Conservation (phyloP, 2,113 vertebrate genomes). For the Tinamus guttatus region DNA sequence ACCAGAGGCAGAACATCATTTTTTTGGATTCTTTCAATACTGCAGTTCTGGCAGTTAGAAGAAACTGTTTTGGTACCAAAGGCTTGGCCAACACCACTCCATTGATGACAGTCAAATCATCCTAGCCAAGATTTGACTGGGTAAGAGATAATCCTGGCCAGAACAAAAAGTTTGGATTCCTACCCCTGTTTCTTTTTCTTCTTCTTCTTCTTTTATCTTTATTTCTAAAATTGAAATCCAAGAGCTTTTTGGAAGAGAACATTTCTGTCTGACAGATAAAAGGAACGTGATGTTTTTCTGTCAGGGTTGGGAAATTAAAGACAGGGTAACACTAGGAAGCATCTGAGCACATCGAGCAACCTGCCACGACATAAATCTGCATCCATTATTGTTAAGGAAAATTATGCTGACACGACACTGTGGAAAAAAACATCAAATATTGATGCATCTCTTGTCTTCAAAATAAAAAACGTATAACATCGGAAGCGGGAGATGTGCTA, state of each 20-base stretch:
- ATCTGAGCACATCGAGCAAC: not conserved
- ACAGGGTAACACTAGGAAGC: constrained; percentile 18
- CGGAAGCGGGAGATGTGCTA: not conserved
- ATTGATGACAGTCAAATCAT: not conserved
- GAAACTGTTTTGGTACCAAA: not conserved
- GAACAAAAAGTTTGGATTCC: constrained; percentile 14
- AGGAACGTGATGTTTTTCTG: not conserved
- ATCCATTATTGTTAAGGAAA: not conserved
- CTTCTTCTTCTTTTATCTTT: constrained; percentile 37
- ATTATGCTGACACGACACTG: not conserved
- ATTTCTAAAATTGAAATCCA: constrained; percentile 49
- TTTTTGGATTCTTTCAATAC: not conserved
- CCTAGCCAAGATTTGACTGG: not conserved
- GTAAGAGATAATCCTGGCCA: not conserved
- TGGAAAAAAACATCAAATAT: constrained; percentile 2
- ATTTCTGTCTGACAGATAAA: constrained; percentile 61
- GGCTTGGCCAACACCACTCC: not conserved
- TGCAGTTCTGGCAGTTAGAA: not conserved
- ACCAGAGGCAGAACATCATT: not conserved
- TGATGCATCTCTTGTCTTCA: not conserved
- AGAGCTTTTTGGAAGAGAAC: not conserved
- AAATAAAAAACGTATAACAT: not conserved
- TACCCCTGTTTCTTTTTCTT: not conserved
- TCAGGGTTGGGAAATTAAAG: not conserved
- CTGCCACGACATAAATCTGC: constrained; percentile 7